Evolutionary conservation across 2,888 invertebrate genomes (phyloP).

Genomic region (Merodon equestris): DNA sequence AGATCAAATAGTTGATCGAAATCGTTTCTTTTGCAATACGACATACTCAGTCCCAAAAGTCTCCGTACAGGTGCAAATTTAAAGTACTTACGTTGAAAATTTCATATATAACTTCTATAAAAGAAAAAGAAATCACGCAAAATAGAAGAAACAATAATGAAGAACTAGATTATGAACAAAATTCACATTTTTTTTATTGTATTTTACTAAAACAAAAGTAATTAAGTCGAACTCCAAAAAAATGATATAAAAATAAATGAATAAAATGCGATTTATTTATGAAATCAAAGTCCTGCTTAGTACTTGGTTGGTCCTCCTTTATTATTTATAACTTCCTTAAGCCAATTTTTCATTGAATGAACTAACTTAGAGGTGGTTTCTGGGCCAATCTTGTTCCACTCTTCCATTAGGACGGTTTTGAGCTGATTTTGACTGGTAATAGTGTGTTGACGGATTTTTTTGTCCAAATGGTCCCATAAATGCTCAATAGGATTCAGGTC

Average conservation of each 20-base stretch:
- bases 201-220: not conserved
- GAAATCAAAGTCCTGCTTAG: too few species aligned
- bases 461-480: slow-evolving; percentile 1
- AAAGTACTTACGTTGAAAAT: not conserved
- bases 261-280: too few species aligned
- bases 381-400: not conserved
- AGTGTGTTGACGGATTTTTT: not conserved
- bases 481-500: too few species aligned
- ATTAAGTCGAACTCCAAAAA: too few species aligned
- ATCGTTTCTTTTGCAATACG: too few species aligned
- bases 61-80: too few species aligned
- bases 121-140: slow-evolving; percentile 3
- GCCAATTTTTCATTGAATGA: too few species aligned
- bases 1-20: too few species aligned
- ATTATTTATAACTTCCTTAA: too few species aligned
- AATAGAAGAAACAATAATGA: not conserved
- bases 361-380: too few species aligned
- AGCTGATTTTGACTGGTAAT: not conserved
- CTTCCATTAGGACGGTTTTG: not conserved
- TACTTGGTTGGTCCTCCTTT: too few species aligned
- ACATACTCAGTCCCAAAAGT: not conserved
- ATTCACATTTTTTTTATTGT: not conserved
- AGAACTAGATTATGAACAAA: slow-evolving; percentile 1
- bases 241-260: too few species aligned
- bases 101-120: not conserved